Percentiles rank a stretch among this genome's conserved stretches.
phyloP scores from a whole-genome alignment of 2,113 vertebrate species.

The Cavia porcellus region DNA sequence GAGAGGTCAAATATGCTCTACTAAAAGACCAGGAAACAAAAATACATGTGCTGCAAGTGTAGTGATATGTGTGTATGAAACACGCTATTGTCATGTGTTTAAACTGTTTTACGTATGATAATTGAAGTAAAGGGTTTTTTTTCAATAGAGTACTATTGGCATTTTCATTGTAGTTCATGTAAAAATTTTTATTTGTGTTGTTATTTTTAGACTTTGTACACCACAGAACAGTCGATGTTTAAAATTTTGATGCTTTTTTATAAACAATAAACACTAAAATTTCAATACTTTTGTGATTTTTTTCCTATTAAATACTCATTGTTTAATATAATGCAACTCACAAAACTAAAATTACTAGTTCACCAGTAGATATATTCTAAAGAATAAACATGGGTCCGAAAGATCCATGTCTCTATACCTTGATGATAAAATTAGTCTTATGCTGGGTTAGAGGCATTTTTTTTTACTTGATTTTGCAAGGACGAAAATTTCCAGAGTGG shows the following conservation, averaged over 20 bases:
- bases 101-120: not conserved
- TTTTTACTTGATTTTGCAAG: constrained; percentile 23
- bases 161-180: not conserved
- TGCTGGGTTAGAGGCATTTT: not conserved
- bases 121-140: not conserved
- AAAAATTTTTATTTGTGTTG: not conserved
- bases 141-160: not conserved
- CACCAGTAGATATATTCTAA: not conserved
- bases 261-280: not conserved
- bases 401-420: not conserved
- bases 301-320: not conserved
- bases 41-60: not conserved
- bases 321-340: not conserved
- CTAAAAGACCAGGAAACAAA: not conserved
- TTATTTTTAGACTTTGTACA: not conserved
- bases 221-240: not conserved
- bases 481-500: not conserved
- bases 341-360: not conserved
- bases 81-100: not conserved
- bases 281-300: not conserved
- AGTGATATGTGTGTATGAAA: not conserved
- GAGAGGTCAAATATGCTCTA: not conserved
- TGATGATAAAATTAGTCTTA: not conserved
- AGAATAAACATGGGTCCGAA: not conserved
- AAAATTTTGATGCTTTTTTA: not conserved